Evolutionary conservation across 2,113 vertebrate species (phyloP).

Genomic region (Leiothrix lutea): DNA sequence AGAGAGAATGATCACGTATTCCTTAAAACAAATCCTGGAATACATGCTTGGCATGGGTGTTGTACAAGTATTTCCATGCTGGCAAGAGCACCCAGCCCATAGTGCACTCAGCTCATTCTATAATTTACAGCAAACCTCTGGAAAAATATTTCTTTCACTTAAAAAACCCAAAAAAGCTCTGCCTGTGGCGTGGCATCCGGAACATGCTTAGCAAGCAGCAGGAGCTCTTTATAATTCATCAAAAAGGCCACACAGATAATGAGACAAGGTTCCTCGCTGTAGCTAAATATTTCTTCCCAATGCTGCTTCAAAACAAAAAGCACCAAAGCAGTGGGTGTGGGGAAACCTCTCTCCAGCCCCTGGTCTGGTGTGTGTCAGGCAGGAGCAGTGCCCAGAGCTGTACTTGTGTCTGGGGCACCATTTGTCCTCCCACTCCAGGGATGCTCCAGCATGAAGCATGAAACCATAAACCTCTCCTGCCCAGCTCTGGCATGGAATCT

Average conservation of each 20-base stretch:
- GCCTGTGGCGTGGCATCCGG: neutral
- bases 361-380: fast-evolving
- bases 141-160: slow-evolving; percentile 6
- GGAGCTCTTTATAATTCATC: slow-evolving; percentile 61
- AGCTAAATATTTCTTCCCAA: neutral
- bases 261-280: neutral
- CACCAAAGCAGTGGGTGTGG: fast-evolving
- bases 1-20: neutral
- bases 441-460: neutral
- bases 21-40: neutral
- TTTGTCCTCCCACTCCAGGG: neutral
- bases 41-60: neutral
- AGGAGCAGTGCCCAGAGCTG: neutral
- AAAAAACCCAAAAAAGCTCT: neutral
- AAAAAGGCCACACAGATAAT: slow-evolving; percentile 37
- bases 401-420: fast-evolving
- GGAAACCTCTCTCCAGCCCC: neutral
- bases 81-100: neutral
- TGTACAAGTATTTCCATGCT: neutral
- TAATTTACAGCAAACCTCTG: neutral
- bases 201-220: slow-evolving; percentile 1
- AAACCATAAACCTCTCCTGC: neutral
- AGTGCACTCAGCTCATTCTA: neutral
- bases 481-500: neutral
- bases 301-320: neutral